These are phyloP conservation scores for Neodiprion pinetum DNA, from an alignment of 1,140 invertebrate genomes.

Conservation along the genomic window DNA sequence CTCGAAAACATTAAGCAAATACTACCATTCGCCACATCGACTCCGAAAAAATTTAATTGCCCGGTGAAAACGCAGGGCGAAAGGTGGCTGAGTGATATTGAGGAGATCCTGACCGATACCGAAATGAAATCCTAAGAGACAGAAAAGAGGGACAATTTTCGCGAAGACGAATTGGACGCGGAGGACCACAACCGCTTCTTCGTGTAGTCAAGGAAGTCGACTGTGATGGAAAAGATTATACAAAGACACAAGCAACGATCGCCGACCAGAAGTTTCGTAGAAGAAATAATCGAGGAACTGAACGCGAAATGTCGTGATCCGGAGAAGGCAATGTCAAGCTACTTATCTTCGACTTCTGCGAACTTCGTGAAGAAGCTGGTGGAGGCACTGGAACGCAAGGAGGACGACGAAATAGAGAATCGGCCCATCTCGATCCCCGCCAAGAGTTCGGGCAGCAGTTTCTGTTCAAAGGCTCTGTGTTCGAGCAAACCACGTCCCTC, in stretches of 20 bases:
- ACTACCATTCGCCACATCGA: too few relatives aligned
- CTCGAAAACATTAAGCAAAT: too few relatives aligned
- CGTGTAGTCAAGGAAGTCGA: background rate
- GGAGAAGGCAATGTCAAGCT: background rate
- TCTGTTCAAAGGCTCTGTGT: too few relatives aligned
- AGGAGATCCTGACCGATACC: background rate
- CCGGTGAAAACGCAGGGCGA: too few relatives aligned
- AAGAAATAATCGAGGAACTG: constrained; percentile 27
- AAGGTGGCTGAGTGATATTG: too few relatives aligned
- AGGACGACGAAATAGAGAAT: too few relatives aligned
- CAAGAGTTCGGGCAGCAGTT: too few relatives aligned
- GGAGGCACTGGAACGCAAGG: background rate
- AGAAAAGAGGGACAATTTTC: background rate
- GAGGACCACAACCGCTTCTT: background rate
- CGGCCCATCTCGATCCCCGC: too few relatives aligned
- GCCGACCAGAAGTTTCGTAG: constrained; percentile 13
- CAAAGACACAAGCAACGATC: constrained; percentile 2
- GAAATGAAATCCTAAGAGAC: background rate
- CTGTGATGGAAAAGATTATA: constrained; percentile 14
- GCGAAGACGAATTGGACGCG: background rate
- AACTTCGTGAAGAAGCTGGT: constrained; percentile 32
- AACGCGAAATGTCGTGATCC: constrained; percentile 15
- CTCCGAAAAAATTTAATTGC: too few relatives aligned
- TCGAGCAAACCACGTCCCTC: too few relatives aligned
- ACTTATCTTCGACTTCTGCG: background rate